These are phyloP conservation scores for Eurois occulta DNA, from an alignment of 2,888 invertebrate genomes.

Conservation along the genomic window DNA sequence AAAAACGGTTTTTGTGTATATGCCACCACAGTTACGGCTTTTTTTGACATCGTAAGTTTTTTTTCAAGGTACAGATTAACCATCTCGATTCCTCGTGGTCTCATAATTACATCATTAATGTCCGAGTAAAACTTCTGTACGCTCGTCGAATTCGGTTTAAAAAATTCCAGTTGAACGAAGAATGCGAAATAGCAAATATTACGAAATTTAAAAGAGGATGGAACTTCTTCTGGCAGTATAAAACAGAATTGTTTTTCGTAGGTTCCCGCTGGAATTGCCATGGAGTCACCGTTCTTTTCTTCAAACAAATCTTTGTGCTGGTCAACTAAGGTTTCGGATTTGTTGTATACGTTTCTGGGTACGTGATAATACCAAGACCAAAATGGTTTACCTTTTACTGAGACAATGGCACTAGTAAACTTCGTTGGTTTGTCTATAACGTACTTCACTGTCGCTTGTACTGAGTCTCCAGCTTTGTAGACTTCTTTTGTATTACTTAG, in stretches of 20 bases:
- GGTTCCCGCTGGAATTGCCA: background rate
- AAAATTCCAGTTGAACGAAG: slow-evolving; percentile 7
- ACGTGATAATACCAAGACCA: background rate
- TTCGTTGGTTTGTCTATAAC: slow-evolving; percentile 57
- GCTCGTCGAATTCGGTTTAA: background rate
- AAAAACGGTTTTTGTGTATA: background rate
- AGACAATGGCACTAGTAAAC: slow-evolving; percentile 55
- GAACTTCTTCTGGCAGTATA: slow-evolving; percentile 25
- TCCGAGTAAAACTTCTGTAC: background rate
- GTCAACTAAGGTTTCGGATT: slow-evolving; percentile 2
- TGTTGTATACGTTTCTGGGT: background rate
- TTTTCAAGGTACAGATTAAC: background rate
- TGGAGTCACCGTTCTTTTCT: background rate
- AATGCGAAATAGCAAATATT: slow-evolving; percentile 12
- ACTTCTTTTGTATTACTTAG: slow-evolving; percentile 51
- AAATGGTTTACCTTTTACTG: slow-evolving; percentile 61
- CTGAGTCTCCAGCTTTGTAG: slow-evolving; percentile 53
- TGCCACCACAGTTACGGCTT: background rate
- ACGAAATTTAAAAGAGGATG: slow-evolving; percentile 17
- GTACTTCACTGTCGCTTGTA: slow-evolving; percentile 63
- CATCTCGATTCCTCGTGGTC: background rate
- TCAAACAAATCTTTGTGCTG: background rate
- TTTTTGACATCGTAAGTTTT: background rate
- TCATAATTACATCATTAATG: background rate
- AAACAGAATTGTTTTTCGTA: slow-evolving; percentile 30